Evolutionary conservation across 2,888 invertebrate genomes (phyloP), one percentile per base, ranked within the genome.

Genomic region (Pristionchus arcanus): DNA sequence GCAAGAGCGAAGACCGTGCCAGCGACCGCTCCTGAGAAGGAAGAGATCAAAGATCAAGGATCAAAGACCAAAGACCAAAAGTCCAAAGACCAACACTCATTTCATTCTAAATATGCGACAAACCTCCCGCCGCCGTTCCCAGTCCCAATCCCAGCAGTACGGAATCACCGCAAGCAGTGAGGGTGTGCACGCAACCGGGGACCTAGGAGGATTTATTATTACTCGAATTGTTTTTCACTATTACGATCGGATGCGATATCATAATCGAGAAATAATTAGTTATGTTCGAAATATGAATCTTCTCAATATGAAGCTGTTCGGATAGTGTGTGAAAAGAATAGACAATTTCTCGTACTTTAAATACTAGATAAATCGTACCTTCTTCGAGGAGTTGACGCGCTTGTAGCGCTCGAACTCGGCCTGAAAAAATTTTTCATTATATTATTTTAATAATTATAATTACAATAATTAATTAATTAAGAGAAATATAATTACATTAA

Each of bases 111-210:
- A 81, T 68, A 13, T 13, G 42, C 42, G 13, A 49, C 42, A 9
- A 49, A 90, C 90, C 92, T 16, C 91, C 90, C 0, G 93, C 92
- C 0, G 93, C 93, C 25, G 91, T 90, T 15, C 91, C 92, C 19
- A 93, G 89, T 25, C 94, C 94, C 55, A 94, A 86, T 31, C 94
- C 95, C 37, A 94, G 91, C n/a, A 94, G 91, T 13, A 93, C 92
- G 5, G 93, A 93, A 88, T 94, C 94, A 11, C 94, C 94, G 88
- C 94, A 94, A n/a, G 94, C 94, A 5, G 94, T 91, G 92, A 94
- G 74, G 4, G 55, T 88, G 34, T 71, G 77, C 31, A 88, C 88
- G 77, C 88, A 88, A 13, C 88, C 88, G 55, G 88, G 88, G 25
- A 88, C 81, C 81, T 81, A 42, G 2, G 34, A 34, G 9, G 91